Percentiles rank a stretch among this genome's conserved stretches.
Conservation (phyloP, 1,140 invertebrate genomes). For the Leptinotarsa lineolata region DNA sequence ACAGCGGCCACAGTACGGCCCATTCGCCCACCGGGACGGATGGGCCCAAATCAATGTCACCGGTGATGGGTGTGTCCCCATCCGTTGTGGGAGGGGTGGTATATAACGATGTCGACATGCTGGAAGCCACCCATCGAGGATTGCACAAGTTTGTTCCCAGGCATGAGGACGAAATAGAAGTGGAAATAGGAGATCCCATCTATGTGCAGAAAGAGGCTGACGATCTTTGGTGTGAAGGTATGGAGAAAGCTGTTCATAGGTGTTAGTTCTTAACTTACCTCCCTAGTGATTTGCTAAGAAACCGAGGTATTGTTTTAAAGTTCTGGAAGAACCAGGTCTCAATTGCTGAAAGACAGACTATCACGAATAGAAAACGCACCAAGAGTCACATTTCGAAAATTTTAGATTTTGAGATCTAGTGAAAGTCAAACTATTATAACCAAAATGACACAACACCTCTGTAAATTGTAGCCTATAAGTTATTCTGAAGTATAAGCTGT, state of each 20-base stretch:
- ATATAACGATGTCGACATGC: slow-evolving; percentile 80
- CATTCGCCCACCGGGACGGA: slow-evolving; percentile 77
- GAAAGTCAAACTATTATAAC: no score
- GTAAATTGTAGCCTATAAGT: no score
- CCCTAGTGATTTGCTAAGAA: no score
- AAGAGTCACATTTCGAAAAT: no score
- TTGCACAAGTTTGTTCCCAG: slow-evolving; percentile 94
- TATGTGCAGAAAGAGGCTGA: slow-evolving; percentile 96
- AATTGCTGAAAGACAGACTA: no score
- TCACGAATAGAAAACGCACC: no score
- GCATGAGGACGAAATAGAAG: slow-evolving; percentile 92
- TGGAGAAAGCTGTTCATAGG: background rate
- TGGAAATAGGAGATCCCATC: slow-evolving; percentile 96
- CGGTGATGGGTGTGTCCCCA: slow-evolving; percentile 59
- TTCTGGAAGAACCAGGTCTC: no score
- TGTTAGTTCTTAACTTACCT: no score
- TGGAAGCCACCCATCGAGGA: slow-evolving; percentile 94
- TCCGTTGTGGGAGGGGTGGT: slow-evolving; percentile 68
- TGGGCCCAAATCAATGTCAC: slow-evolving; percentile 81
- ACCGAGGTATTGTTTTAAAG: no score
- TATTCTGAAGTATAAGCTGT: no score
- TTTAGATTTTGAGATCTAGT: no score
- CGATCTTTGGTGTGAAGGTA: slow-evolving; percentile 96
- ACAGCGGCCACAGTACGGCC: slow-evolving; percentile 87
- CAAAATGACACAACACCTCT: no score